Evolutionary conservation across 2,797 vertebrate genomes (phyloP).

Genomic region (Tauraco hartlaubi): DNA sequence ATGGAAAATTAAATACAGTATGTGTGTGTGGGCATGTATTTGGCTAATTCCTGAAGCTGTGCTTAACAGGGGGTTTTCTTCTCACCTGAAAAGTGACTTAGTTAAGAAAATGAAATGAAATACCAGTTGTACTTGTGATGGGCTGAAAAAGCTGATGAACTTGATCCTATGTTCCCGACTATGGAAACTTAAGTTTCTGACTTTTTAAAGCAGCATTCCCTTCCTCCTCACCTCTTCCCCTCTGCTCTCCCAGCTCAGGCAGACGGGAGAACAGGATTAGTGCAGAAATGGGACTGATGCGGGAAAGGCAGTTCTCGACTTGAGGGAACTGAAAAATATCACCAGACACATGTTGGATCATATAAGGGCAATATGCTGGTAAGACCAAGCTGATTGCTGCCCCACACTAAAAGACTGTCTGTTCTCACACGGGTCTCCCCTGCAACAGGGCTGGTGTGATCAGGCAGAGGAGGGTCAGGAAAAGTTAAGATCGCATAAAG

Average conservation of each 20-base stretch:
- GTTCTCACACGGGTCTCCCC: not conserved
- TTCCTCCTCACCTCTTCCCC: not conserved
- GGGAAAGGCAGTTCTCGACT: not conserved
- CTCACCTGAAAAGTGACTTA: not conserved
- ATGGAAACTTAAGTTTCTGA: not conserved
- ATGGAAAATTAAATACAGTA: not conserved
- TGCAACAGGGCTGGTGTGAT: not conserved
- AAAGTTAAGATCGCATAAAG: not conserved
- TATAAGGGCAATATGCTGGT: not conserved
- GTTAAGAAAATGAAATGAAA: not conserved
- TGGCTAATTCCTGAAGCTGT: not conserved
- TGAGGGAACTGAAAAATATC: constrained; percentile 6
- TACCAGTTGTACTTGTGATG: not conserved
- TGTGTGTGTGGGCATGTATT: not conserved
- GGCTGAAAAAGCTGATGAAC: not conserved
- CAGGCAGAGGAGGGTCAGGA: not conserved
- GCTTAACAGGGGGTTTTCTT: not conserved
- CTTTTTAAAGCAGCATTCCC: not conserved
- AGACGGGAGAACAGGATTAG: not conserved
- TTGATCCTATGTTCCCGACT: not conserved
- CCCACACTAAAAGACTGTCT: not conserved
- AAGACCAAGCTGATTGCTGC: not conserved
- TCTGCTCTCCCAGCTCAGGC: not conserved
- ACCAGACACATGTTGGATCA: not conserved
- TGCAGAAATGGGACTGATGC: not conserved